A percentile compares a stretch with the other conserved stretches of the same genome.
phyloP scores from a whole-genome alignment of 1,140 invertebrate genomes.

The Antheraea pernyi region DNA sequence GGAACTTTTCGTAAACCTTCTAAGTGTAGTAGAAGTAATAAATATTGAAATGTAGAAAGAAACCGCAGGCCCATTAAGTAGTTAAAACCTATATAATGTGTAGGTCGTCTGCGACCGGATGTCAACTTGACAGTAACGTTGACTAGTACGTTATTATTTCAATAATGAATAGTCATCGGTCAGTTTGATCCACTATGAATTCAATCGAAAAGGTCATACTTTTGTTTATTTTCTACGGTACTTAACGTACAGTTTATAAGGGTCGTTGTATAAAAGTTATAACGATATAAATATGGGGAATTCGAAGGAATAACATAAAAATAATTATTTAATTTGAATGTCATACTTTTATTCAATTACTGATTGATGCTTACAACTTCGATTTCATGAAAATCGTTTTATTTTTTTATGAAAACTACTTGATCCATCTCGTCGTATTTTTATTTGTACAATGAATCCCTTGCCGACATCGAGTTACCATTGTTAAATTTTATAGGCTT shows the following conservation, averaged over 20 bases:
- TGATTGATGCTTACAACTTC: too few species aligned
- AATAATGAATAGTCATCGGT: slow-evolving; percentile 8
- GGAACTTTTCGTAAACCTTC: too few species aligned
- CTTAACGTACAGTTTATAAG: not conserved
- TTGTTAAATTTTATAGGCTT: too few species aligned
- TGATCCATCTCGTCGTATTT: too few species aligned
- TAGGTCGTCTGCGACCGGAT: not conserved
- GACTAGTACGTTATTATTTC: not conserved
- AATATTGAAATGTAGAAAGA: not conserved
- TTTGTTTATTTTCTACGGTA: not conserved
- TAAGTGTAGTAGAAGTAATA: too few species aligned
- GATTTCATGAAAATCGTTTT: too few species aligned
- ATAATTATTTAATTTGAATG: too few species aligned
- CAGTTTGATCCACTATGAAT: not conserved
- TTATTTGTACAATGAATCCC: too few species aligned
- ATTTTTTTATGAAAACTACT: too few species aligned
- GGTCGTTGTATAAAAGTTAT: not conserved
- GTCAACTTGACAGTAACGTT: not conserved
- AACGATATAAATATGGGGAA: not conserved
- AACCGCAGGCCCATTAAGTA: slow-evolving; percentile 10
- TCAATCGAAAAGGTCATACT: not conserved
- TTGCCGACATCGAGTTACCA: too few species aligned
- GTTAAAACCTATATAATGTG: not conserved
- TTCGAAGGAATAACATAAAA: not conserved
- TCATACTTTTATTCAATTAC: too few species aligned